These are phyloP conservation scores for Urophycis tenuis DNA, from an alignment of 2,797 vertebrate genomes.

Conservation along the genomic window DNA sequence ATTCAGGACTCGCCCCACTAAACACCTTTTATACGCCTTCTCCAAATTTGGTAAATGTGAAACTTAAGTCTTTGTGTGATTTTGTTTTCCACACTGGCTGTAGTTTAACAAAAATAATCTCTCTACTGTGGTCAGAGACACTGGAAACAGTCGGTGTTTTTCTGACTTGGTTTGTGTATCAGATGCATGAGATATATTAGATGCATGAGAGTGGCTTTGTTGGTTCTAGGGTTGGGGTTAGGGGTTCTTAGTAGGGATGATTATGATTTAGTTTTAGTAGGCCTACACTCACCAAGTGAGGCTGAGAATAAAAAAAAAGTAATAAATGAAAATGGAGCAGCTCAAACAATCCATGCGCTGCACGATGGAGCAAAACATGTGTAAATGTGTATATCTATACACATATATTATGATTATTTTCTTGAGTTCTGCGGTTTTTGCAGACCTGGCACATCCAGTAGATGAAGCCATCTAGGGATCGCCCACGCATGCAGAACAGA, in stretches of 20 bases:
- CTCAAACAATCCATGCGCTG: not conserved
- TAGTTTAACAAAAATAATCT: not conserved
- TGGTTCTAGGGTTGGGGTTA: too few relatives aligned
- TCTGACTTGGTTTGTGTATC: too few relatives aligned
- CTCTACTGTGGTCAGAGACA: not conserved
- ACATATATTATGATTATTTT: slow-evolving; percentile 1
- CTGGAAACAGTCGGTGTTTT: not conserved
- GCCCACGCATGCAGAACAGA: slow-evolving; percentile 41
- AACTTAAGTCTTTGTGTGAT: not conserved
- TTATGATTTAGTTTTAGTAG: not conserved
- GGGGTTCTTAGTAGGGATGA: too few relatives aligned
- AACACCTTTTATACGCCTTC: not conserved
- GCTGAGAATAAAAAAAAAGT: not conserved
- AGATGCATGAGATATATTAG: too few relatives aligned
- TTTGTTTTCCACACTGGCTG: not conserved
- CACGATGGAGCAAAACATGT: not conserved
- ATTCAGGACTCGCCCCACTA: not conserved
- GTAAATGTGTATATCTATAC: not conserved
- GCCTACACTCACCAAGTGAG: not conserved
- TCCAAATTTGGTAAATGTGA: not conserved
- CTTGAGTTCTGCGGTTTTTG: slow-evolving; percentile 14
- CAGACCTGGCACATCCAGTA: slow-evolving; percentile 34
- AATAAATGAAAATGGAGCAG: not conserved
- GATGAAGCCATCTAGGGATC: slow-evolving; percentile 41
- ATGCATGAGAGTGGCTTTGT: not conserved